Conservation (phyloP, 2,797 vertebrate genomes). For the Notolepis coatsorum region DNA sequence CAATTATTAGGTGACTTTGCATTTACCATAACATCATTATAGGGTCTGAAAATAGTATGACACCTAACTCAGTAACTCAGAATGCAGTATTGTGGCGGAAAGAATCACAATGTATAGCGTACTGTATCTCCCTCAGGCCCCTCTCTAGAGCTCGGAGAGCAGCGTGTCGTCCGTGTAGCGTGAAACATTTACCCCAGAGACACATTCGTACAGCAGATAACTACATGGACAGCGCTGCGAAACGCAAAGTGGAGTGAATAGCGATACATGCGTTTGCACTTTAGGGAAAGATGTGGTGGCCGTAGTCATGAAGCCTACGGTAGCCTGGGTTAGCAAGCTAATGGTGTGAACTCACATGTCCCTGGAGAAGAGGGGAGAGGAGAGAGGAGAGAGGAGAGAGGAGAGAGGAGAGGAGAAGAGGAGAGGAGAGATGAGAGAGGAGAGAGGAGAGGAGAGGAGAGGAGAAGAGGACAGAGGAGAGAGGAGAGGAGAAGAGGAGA, state of each 20-base stretch:
- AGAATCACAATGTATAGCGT: too few relatives aligned
- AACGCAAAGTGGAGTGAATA: slow-evolving; percentile 40
- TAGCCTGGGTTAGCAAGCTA: slow-evolving; percentile 9
- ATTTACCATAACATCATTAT: too few relatives aligned
- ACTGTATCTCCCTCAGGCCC: too few relatives aligned
- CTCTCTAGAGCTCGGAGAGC: too few relatives aligned
- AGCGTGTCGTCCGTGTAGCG: not conserved
- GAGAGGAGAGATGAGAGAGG: too few relatives aligned
- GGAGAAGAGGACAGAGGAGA: not conserved
- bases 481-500: too few relatives aligned
- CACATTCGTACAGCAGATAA: slow-evolving; percentile 17
- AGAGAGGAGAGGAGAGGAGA: not conserved
- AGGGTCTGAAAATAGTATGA: too few relatives aligned
- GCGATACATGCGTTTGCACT: slow-evolving; percentile 59
- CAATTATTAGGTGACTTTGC: too few relatives aligned
- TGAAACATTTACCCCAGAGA: slow-evolving; percentile 19
- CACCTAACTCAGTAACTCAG: too few relatives aligned
- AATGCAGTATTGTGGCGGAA: too few relatives aligned
- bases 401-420: not conserved
- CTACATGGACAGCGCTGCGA: slow-evolving; percentile 29
- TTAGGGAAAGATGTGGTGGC: slow-evolving; percentile 39
- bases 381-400: not conserved
- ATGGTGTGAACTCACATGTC: slow-evolving; percentile 17
- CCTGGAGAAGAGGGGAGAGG: slow-evolving; percentile 1
- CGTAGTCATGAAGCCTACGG: slow-evolving; percentile 55